Evolutionary conservation across 2,888 invertebrate species (phyloP), one percentile per base, ranked within the genome.

Genomic region (Cephus pygmeus): DNA sequence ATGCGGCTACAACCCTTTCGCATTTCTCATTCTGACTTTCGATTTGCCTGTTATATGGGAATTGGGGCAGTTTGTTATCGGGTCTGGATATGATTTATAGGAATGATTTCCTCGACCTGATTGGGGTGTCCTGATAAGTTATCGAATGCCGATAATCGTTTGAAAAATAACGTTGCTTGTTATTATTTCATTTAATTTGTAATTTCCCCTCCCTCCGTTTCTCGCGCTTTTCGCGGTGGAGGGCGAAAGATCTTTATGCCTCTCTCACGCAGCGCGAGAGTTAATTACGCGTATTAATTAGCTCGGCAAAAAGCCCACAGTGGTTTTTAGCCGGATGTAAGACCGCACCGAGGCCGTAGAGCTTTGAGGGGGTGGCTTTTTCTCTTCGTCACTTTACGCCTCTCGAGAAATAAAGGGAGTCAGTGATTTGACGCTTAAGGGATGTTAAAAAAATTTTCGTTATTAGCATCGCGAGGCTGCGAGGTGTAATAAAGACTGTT

Each of bases 261-360:
- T 56, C 23, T 56, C 40, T 56, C 23, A 23, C 15, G 40, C 40
- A 56, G 40, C 23, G 40, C 23, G 6, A 9, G 40, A 56, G 80
- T 84, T 84, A 83, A 83, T 84, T 84, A 81, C 83, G 80, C 73
- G 79, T 81, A 81, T 81, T 80, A 83, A 82, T 83, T 81, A 83
- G 15, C 40, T 56, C 40, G 40, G 40, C 23, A 56, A 56, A 56
- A 56, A 56, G 40, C 40, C 23, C 40, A 6, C 40, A 23, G 40
- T 56, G 40, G 40, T 56, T 56, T 56, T 56, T 56, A 15, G 40
- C 15, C 40, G 40, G 40, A 56, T 23, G 40, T 56, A 56, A 56
- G 40, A 23, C 40, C 23, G 40, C 6, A 56, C 40, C 40, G 40
- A 56, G 23, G 6, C 23, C 15, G 9, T 23, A 23, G 9, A 15